These are phyloP conservation scores for Drosophila orosa DNA, from an alignment of 1,140 invertebrate genomes.

Conservation along the genomic window DNA sequence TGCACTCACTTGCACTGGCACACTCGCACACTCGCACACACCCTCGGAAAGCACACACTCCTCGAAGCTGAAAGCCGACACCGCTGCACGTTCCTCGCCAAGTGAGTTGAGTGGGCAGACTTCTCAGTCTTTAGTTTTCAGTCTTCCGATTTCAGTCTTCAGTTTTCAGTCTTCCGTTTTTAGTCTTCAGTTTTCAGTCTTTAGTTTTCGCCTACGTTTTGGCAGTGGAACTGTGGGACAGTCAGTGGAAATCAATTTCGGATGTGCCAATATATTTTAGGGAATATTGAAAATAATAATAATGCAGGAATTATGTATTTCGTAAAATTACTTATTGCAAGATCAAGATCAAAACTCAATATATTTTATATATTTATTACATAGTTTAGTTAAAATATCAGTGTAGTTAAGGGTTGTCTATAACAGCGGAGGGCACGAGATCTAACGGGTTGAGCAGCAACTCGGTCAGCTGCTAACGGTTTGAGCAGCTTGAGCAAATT, in stretches of 20 bases:
- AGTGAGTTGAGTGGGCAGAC: slow-evolving; percentile 41
- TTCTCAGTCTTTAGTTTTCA: slow-evolving; percentile 1
- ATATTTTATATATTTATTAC: neutral
- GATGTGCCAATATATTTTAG: neutral
- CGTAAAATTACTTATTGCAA: too few species aligned
- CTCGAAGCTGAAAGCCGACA: slow-evolving; percentile 64
- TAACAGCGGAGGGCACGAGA: too few species aligned
- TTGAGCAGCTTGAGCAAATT: too few species aligned
- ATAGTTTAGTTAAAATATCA: too few species aligned
- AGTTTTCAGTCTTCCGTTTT: neutral
- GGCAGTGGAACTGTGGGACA: neutral
- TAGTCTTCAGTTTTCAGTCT: neutral
- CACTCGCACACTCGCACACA: slow-evolving; percentile 9
- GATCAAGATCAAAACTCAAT: too few species aligned
- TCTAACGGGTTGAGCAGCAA: too few species aligned
- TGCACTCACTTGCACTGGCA: slow-evolving; percentile 17
- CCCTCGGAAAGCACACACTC: slow-evolving; percentile 4
- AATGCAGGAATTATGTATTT: too few species aligned
- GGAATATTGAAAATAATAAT: slow-evolving; percentile 3
- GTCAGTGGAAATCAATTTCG: neutral
- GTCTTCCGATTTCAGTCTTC: neutral
- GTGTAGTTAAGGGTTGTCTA: too few species aligned
- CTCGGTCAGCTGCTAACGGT: too few species aligned
- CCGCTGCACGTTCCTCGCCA: slow-evolving; percentile 59
- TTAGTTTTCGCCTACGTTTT: slow-evolving; percentile 2